Percentiles rank a stretch among this genome's conserved stretches.
These are phyloP conservation scores for Grallaria varia DNA, from an alignment of 2,113 vertebrate species.

Conservation along the genomic window DNA sequence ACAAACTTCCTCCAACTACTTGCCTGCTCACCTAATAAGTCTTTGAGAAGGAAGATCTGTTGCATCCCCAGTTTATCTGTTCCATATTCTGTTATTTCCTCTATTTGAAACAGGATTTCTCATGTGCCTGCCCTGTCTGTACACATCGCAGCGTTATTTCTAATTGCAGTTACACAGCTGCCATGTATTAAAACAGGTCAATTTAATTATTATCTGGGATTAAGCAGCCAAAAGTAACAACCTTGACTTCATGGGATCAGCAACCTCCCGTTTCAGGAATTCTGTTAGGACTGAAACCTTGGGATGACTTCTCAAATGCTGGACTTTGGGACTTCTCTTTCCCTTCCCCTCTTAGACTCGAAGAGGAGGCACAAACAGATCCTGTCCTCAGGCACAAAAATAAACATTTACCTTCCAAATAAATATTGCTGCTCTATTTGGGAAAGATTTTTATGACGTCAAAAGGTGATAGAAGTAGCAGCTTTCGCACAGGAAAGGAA, in stretches of 20 bases:
- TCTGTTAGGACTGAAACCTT: neutral
- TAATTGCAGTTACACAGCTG: neutral
- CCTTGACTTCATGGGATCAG: neutral
- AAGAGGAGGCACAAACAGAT: neutral
- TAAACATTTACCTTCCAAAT: neutral
- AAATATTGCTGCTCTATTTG: neutral
- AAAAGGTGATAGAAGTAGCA: neutral
- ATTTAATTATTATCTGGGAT: neutral
- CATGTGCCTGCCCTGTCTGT: too few species aligned
- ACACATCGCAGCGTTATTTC: neutral
- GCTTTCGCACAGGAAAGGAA: neutral
- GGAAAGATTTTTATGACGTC: neutral
- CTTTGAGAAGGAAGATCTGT: too few species aligned
- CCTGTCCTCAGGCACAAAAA: neutral
- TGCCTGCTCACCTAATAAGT: neutral
- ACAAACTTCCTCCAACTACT: neutral
- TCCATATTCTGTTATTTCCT: neutral
- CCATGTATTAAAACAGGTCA: neutral
- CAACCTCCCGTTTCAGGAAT: neutral
- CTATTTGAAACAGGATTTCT: neutral
- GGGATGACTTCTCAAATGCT: neutral
- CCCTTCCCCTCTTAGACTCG: rapidly evolving
- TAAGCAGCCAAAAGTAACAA: neutral
- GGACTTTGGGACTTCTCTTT: rapidly evolving
- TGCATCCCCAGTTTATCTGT: neutral